Evolutionary conservation across 2,888 invertebrate genomes (phyloP).

Genomic region (Cylloceria caligata): DNA sequence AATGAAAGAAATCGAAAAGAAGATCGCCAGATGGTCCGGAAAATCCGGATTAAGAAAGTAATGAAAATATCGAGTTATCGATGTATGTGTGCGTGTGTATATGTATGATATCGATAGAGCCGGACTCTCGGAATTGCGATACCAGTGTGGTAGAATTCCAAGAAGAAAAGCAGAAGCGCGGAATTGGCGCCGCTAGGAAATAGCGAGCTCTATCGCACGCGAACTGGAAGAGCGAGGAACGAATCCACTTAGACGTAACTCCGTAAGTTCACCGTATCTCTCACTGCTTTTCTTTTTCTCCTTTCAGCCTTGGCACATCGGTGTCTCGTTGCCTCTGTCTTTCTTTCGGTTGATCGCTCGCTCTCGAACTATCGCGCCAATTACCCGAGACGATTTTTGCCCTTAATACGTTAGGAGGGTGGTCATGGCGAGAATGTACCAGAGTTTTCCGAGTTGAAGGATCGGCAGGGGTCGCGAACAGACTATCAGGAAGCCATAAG

Average conservation of each 20-base stretch:
- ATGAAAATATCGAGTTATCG: slow-evolving; percentile 79
- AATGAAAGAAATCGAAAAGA: slow-evolving; percentile 54
- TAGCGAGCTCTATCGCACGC: slow-evolving; percentile 38
- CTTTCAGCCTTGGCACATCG: neutral
- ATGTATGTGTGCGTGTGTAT: slow-evolving; percentile 1
- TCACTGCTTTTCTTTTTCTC: slow-evolving; percentile 17
- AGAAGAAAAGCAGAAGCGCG: slow-evolving; percentile 45
- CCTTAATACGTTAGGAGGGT: slow-evolving; percentile 63
- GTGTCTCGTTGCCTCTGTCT: slow-evolving; percentile 25
- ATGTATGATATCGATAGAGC: neutral
- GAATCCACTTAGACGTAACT: slow-evolving; percentile 70
- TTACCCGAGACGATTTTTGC: slow-evolving; percentile 68
- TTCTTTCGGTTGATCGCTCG: slow-evolving; percentile 38
- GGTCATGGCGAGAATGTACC: slow-evolving; percentile 36
- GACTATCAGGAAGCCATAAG: slow-evolving; percentile 11
- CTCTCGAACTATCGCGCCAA: slow-evolving; percentile 68
- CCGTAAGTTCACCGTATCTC: slow-evolving; percentile 52
- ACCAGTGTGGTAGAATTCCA: slow-evolving; percentile 42
- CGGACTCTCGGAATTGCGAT: slow-evolving; percentile 47
- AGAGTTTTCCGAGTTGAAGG: slow-evolving; percentile 32
- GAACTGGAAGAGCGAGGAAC: slow-evolving; percentile 56
- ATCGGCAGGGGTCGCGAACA: slow-evolving; percentile 31
- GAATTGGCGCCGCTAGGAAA: slow-evolving; percentile 61
- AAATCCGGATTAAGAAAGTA: slow-evolving; percentile 80
- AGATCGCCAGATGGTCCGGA: slow-evolving; percentile 79